Percentiles rank a stretch among this genome's conserved stretches.
Evolutionary conservation across 2,113 vertebrate genomes (phyloP).

Genomic region (Mesembrinibis cayennensis): DNA sequence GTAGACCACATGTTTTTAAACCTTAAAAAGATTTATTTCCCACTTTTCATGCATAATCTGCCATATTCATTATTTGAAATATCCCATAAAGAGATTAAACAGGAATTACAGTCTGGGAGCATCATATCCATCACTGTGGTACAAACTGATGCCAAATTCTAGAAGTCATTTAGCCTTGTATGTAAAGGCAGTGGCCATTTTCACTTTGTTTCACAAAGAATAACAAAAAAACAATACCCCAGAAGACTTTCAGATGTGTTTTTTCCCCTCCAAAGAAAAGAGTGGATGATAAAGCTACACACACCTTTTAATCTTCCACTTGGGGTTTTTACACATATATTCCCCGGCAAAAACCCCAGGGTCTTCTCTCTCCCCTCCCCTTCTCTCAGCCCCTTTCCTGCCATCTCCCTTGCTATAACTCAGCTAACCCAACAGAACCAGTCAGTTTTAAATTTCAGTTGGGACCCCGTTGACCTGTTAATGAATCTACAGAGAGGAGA

Average conservation of each 20-base stretch:
- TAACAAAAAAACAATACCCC: constrained; percentile 36
- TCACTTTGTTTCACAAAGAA: constrained; percentile 40
- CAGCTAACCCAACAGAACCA: constrained; percentile 83
- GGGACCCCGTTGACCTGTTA: constrained; percentile 83
- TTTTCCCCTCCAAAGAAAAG: constrained; percentile 26
- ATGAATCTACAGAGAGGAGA: constrained; percentile 86
- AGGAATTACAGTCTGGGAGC: constrained; percentile 65
- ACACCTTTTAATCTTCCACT: constrained; percentile 65
- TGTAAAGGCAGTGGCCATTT: constrained; percentile 25
- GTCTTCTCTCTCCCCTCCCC: constrained; percentile 48
- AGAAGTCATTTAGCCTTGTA: constrained; percentile 13
- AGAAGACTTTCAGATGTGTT: constrained; percentile 32
- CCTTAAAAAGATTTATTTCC: constrained; percentile 62
- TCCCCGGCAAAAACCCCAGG: constrained; percentile 45
- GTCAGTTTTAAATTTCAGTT: constrained; percentile 85
- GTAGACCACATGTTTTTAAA: constrained; percentile 39
- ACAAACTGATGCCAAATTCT: constrained; percentile 40
- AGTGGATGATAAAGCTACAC: constrained; percentile 51
- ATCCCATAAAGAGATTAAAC: constrained; percentile 71
- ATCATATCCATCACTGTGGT: constrained; percentile 57
- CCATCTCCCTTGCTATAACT: constrained; percentile 77
- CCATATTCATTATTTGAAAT: constrained; percentile 68
- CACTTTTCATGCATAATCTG: constrained; percentile 60
- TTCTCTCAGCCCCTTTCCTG: constrained; percentile 66
- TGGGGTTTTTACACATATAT: constrained; percentile 60